Evolutionary conservation across 1,140 invertebrate genomes (phyloP), one percentile per base, ranked within the genome.

Genomic region (Phortica variegata): DNA sequence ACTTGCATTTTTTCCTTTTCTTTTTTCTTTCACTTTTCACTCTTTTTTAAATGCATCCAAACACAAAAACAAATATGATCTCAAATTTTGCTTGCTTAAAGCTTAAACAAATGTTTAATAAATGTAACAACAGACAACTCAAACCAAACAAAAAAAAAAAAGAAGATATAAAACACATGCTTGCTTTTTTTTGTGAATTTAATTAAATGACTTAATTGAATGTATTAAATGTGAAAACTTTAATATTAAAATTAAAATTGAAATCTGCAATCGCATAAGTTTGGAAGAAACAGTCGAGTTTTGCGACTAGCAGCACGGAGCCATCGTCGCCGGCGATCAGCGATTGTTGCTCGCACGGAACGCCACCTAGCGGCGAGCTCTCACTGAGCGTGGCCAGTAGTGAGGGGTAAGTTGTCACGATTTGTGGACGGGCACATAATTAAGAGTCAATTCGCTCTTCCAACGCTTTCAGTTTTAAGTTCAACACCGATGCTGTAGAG

Each of bases 321-420:
- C 83, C 83, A 8, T 88, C 86, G 39, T 89, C 87, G 50, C 85
- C 85, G 17, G 80, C 81, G 12, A 77, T 82, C 2, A 84, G 83
- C 8, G 80, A 81, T 49, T 62, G 61, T 43, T 77, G 62, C 5
- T 81, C 79, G 29, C 80, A 83, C 53, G 82, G 80, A 4, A 81
- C 79, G 31, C 80, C n/a, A n/a, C n/a, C 83, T 52, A 82, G 80
- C 45, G 83, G 82, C 47, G 78, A 79, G 36, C 83, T 84, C 77
- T 84, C 84, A 0, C 80, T 83, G 21, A 85, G 83, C 60, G 62
- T 84, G 39, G 78, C 83, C 47, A 84, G 83, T 58, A 82, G 78
- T 48, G 83, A 85, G 55, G 82, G 83, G 82, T 84, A 75, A 74
- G 69, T 65, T 69, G 56, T 49, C 52, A 41, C 5, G 5, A 37